phyloP scores from a whole-genome alignment of 2,797 vertebrate species.

The Mallotus villosus region DNA sequence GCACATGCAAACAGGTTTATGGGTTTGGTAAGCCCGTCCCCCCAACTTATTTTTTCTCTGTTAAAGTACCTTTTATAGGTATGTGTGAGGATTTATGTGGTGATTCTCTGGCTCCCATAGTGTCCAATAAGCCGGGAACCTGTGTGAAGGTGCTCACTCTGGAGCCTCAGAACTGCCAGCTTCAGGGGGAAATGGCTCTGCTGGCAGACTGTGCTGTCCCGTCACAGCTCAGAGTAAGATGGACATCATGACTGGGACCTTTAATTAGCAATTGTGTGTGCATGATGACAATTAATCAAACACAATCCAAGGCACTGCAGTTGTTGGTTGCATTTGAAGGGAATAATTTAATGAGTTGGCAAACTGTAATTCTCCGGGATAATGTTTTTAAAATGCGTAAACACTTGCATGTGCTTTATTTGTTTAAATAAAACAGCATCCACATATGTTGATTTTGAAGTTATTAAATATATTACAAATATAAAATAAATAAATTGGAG shows the following conservation, averaged over 20 bases:
- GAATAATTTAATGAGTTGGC: neutral
- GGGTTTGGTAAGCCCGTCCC: constrained; percentile 84
- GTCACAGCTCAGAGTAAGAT: constrained; percentile 82
- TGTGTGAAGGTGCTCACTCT: constrained; percentile 95
- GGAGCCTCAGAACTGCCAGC: constrained; percentile 82
- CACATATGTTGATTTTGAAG: too few species aligned
- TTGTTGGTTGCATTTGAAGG: neutral
- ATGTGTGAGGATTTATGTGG: neutral
- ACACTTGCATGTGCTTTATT: neutral
- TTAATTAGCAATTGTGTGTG: neutral
- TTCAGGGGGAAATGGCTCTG: constrained; percentile 89
- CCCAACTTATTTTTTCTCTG: neutral
- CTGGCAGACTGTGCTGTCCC: constrained; percentile 91
- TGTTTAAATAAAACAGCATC: neutral
- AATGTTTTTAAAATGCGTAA: neutral
- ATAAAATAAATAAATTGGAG: neutral
- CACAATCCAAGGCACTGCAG: neutral
- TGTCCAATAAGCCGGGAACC: constrained; percentile 93
- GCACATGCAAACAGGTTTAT: constrained; percentile 90
- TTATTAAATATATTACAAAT: neutral
- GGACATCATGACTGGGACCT: neutral
- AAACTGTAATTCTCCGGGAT: neutral
- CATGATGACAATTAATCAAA: neutral
- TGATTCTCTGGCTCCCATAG: constrained; percentile 57
- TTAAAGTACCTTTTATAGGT: neutral